A percentile compares a stretch with the other conserved stretches of the same genome.
Conservation (phyloP, 1,140 invertebrate genomes). For the Lordiphosa clarofinis region DNA sequence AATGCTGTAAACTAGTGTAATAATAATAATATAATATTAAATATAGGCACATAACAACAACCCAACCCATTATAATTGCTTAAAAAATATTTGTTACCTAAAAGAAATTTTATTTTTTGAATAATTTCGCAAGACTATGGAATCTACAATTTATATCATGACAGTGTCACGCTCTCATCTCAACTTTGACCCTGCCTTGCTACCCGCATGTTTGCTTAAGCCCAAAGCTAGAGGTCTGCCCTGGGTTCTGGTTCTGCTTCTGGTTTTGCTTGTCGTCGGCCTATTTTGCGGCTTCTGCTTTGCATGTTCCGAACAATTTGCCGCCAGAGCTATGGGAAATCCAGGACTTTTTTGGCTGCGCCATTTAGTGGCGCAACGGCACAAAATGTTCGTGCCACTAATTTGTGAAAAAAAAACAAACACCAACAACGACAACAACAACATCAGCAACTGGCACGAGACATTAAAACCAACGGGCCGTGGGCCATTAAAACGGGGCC, state of each 20-base stretch:
- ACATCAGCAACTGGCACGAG: slow-evolving; percentile 51
- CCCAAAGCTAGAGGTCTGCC: too few species aligned
- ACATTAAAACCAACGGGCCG: slow-evolving; percentile 69
- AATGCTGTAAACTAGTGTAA: too few species aligned
- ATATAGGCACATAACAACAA: too few species aligned
- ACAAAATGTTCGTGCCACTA: slow-evolving; percentile 73
- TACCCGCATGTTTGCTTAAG: too few species aligned
- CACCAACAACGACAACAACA: slow-evolving; percentile 19
- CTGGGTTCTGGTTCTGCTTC: slow-evolving; percentile 18
- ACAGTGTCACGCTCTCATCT: too few species aligned
- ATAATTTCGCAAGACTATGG: too few species aligned
- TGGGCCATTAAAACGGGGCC: slow-evolving; percentile 66
- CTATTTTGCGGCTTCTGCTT: slow-evolving; percentile 18
- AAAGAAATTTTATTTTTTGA: too few species aligned
- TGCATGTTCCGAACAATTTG: slow-evolving; percentile 75
- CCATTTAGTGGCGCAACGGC: slow-evolving; percentile 48
- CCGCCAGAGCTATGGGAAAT: slow-evolving; percentile 22
- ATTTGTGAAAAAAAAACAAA: slow-evolving; percentile 63
- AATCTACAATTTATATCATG: too few species aligned
- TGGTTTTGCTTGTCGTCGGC: background rate
- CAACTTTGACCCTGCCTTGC: too few species aligned
- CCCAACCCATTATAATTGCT: too few species aligned
- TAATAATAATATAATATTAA: too few species aligned
- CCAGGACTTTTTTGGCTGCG: slow-evolving; percentile 14
- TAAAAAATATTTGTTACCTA: too few species aligned